Base-by-base conservation (phyloP, 2,888 invertebrate genomes). In the Ramazzottius varieornatus region DNA sequence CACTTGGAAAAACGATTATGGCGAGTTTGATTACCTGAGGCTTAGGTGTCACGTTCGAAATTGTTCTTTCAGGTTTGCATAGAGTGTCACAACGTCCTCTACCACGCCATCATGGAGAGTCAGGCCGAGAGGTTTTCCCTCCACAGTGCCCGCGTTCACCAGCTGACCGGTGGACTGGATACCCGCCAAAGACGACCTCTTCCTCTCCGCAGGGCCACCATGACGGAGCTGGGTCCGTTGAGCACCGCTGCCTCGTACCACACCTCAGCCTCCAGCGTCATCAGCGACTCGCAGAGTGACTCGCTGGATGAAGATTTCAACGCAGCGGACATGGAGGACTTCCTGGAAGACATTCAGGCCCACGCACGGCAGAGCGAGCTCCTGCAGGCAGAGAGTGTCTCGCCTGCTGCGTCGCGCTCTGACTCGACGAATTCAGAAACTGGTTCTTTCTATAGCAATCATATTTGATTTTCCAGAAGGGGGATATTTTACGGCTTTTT, bases 61-160 rank as follows among this genome's bases (percentile, higher is more conserved):
- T n/a, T n/a, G n/a, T n/a, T 29, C 54, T 4, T 54, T 4, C 54
- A 54, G 54, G 54, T 54, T 8, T 54, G 54, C 54, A 24, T 54
- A 24, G 54, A 54, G 29, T 54, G 54, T 29, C 54, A 54, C 54
- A 54, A 24, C 54, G 54, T 54, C 4, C 54, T 54, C 20, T 54
- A 54, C 29, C 54, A 54, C 29, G 54, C 54, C 54, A 54, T 54
- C 54, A 29, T 54, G 54, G 54, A 54, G 29, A 54, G 54, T 24
- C 54, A 54, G 54, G 24, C n/a, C 13, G 16, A 13, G 13, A 13
- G 8, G 40, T 40, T 13, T 40, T 40, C 40, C 13, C 40, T 40
- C 40, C 20, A 8, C 40, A 40, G 40, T 40, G 40, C 40, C 40
- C 13, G 40, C 40, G 8, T 8, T 20, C n/a, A n/a, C n/a, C n/a